Evolutionary conservation across 2,797 vertebrate genomes (phyloP).

Genomic region (Chromis chromis): DNA sequence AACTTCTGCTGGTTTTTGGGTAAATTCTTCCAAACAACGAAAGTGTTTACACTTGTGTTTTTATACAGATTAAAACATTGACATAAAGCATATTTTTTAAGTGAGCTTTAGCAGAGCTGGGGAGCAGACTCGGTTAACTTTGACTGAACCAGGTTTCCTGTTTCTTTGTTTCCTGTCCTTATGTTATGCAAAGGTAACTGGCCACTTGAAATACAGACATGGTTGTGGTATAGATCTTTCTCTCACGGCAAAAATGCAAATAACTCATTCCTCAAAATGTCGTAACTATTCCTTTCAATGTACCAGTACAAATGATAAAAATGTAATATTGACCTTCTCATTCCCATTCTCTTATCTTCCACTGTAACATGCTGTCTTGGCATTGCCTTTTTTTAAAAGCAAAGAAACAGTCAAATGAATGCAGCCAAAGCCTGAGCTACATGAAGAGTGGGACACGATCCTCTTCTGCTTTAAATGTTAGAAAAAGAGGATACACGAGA

Average conservation of each 20-base stretch:
- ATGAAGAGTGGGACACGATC: constrained; percentile 17
- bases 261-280: neutral
- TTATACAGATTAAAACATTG: no score
- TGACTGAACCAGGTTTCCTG: neutral
- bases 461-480: constrained; percentile 7
- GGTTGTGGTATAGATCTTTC: neutral
- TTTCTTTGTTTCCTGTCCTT: neutral
- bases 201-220: neutral
- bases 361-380: neutral
- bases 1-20: neutral
- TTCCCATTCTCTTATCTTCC: neutral
- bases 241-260: neutral
- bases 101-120: neutral
- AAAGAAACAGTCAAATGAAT: neutral
- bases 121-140: neutral
- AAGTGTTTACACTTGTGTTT: no score
- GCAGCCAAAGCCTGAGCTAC: constrained; percentile 32
- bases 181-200: neutral
- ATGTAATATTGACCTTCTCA: neutral
- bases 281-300: neutral
- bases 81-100: neutral
- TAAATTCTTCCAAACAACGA: neutral
- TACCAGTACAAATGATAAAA: neutral
- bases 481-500: constrained; percentile 44
- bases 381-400: constrained; percentile 1